Evolutionary conservation across 2,797 vertebrate genomes (phyloP).

Genomic region (Podarcis siculus): DNA sequence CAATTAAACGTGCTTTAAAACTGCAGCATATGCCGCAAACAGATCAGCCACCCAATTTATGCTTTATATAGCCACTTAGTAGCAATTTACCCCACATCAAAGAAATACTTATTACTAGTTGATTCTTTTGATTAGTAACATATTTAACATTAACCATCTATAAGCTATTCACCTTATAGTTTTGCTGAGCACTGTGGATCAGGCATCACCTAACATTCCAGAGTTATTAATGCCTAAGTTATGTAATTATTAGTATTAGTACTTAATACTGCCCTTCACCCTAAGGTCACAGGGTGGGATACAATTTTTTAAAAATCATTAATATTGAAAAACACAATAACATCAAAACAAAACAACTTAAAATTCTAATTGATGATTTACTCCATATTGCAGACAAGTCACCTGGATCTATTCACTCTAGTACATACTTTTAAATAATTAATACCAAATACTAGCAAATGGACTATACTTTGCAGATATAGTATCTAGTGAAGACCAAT

Average conservation of each 20-base stretch:
- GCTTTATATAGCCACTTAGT: constrained; percentile 12
- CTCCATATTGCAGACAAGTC: too few relatives aligned
- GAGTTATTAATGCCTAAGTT: background rate
- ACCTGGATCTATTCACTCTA: too few relatives aligned
- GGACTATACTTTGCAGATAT: too few relatives aligned
- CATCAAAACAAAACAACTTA: too few relatives aligned
- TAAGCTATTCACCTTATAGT: background rate
- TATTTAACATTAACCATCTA: background rate
- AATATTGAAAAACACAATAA: too few relatives aligned
- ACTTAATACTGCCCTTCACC: too few relatives aligned
- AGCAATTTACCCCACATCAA: constrained; percentile 8
- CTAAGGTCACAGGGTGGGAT: too few relatives aligned
- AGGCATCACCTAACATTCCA: background rate
- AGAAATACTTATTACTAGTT: constrained; percentile 9
- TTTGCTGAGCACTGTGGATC: background rate
- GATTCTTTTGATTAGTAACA: constrained; percentile 2
- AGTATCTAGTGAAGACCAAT: too few relatives aligned
- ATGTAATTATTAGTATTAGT: background rate
- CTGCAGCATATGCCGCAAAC: background rate
- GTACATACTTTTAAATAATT: too few relatives aligned
- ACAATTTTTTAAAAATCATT: too few relatives aligned
- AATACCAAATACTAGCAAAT: too few relatives aligned
- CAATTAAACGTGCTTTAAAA: constrained; percentile 22
- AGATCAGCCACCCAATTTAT: constrained; percentile 1
- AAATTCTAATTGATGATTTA: too few relatives aligned